Percentiles rank a stretch among this genome's conserved stretches.
Conservation (phyloP, 2,797 vertebrate species). For the Megaceryle alcyon region DNA sequence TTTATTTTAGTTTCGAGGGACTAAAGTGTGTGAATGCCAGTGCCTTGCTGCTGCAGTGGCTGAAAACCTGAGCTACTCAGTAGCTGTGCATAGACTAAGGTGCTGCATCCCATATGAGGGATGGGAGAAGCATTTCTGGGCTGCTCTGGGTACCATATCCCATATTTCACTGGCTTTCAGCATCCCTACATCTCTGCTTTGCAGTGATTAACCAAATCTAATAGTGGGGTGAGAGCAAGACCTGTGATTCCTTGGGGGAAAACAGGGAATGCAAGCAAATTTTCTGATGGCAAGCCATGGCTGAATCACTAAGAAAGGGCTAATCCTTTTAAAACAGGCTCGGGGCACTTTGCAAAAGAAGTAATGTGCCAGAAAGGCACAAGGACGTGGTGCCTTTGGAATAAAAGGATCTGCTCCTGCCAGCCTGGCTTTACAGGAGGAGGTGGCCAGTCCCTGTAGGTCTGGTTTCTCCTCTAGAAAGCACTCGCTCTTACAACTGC, state of each 20-base stretch:
- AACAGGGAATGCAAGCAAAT: background rate
- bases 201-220: background rate
- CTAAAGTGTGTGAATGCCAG: rapidly evolving
- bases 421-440: background rate
- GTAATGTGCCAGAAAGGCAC: rapidly evolving
- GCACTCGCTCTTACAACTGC: background rate
- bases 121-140: background rate
- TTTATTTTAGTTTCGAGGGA: slow-evolving; percentile 27
- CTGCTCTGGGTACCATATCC: background rate
- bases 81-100: background rate
- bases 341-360: rapidly evolving
- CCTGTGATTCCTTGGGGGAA: rapidly evolving
- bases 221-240: background rate
- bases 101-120: background rate
- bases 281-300: background rate
- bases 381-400: background rate
- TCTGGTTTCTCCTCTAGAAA: background rate
- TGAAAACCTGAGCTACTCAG: background rate
- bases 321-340: background rate
- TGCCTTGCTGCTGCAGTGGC: background rate
- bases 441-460: background rate
- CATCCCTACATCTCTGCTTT: background rate
- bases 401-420: background rate
- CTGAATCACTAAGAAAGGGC: background rate
- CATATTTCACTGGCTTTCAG: background rate